phyloP scores from a whole-genome alignment of 2,888 invertebrate species.

The Lottia scabra region DNA sequence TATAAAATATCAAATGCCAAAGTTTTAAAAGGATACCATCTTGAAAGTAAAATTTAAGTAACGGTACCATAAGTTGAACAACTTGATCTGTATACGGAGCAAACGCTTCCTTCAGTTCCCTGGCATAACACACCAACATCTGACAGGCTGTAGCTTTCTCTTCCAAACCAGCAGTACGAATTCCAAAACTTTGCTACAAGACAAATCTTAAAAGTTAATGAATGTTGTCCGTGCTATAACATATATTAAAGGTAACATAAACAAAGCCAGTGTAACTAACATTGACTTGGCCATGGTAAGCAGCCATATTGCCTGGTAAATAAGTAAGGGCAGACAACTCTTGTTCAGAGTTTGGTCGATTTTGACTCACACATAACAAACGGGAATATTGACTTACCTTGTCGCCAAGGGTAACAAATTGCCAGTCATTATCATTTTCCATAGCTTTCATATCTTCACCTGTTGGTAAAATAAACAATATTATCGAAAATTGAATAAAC shows the following conservation, averaged over 20 bases:
- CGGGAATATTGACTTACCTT: slow-evolving; percentile 71
- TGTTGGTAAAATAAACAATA: slow-evolving; percentile 35
- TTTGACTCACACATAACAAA: no score
- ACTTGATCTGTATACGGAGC: slow-evolving; percentile 80
- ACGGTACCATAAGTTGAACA: slow-evolving; percentile 70
- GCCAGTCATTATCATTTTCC: slow-evolving; percentile 91
- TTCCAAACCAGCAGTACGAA: slow-evolving; percentile 91
- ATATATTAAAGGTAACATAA: no score
- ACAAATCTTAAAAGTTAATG: neutral
- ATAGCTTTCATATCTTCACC: slow-evolving; percentile 77
- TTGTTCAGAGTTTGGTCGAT: no score
- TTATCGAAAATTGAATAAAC: no score
- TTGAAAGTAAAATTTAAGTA: slow-evolving; percentile 80
- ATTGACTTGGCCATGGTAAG: no score
- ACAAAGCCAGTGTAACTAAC: no score
- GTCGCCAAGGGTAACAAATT: slow-evolving; percentile 92
- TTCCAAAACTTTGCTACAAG: slow-evolving; percentile 86
- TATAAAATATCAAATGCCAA: no score
- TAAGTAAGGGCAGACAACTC: no score
- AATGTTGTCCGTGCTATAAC: no score
- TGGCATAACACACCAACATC: slow-evolving; percentile 95
- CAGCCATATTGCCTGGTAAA: no score
- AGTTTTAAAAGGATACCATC: slow-evolving; percentile 61
- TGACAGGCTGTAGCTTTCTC: slow-evolving; percentile 97
- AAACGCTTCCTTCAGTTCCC: slow-evolving; percentile 90